Base-by-base conservation (phyloP, 2,113 vertebrate genomes). In the Athene noctua region DNA sequence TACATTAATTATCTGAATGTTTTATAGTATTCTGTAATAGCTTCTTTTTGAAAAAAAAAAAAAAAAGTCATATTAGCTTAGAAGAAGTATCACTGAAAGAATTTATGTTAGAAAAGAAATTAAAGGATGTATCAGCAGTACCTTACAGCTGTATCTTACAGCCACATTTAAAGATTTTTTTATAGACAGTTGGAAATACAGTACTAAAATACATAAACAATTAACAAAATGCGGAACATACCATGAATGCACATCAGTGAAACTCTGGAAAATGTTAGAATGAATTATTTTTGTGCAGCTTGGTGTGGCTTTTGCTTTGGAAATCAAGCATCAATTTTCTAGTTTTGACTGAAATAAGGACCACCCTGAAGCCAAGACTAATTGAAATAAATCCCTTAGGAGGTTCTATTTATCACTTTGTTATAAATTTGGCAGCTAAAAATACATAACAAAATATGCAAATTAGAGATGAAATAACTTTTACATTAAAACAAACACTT, bases 291-390 rank as follows among this genome's bases (percentile, higher is more conserved):
- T 96, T 95, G 80, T 96, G 73, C 91, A 87, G 25, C 78, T 94
- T 97, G 94, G 90, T 91, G 83, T 96, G 88, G 55, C 86, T 86
- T 94, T 96, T 97, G 92, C 97, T 98, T 97, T 98, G 95, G 95
- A 98, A 97, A 97, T 92, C 93, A 90, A 96, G 80, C 91, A 96
- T 97, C 96, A 92, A 46, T 98, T 98, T 98, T 92, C 94, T 96
- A 94, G 75, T 96, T 98, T 97, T 96, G 75, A 95, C 86, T 97
- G 92, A 96, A 95, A 96, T 97, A 72, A 96, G 83, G 98, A 98
- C 98, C 98, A 98, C 98, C 98, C 95, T 92, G 96, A 97, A 97
- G 90, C 77, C 92, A 96, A 92, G 87, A 91, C 96, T 97, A 97
- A 97, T 95, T 97, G 93, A 96, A 97, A 94, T 77, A 96, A 91